Evolutionary conservation across 2,797 vertebrate species (phyloP), one percentile per base, ranked within the genome.

Genomic region (Myoxocephalus aenaeus): DNA sequence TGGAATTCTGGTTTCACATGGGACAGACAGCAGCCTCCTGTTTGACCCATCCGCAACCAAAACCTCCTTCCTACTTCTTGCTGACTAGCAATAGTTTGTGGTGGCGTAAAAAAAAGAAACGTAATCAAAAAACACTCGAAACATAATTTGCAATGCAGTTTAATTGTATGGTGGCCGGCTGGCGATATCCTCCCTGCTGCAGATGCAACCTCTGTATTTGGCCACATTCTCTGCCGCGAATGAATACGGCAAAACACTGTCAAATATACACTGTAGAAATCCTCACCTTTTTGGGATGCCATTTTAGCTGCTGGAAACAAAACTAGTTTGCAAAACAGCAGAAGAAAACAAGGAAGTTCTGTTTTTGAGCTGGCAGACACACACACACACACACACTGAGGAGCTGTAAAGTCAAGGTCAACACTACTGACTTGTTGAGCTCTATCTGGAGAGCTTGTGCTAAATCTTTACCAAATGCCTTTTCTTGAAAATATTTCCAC

Each of bases 341-440:
- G 11, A 59, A 36, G 34, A 13, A 11, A 13, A 38, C 34, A 38
- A 59, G 57, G 10, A 36, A 7, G 54, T 32, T 58, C 56, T 11
- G 29, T 34, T 32, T 34, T 4, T 17, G 40, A 40, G 40, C 6
- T 34, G 34, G 34, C 6, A 34, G 34, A 34, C n/a, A 53, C 25
- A 58, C 42, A 44, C 38, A 42, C 27, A 50, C 32, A 53, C 29
- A 51, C 34, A 54, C 15, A 40, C 40, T 2, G 20, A 63, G 40
- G 38, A 29, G n/a, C 25, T 57, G 11, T 62, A 8, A 29, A 51
- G 17, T 65, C 51, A 22, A 46, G 34, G 36, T 77, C 34, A 81
- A 18, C 3, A n/a, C 10, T 14, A 8, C 27, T 44, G 14, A 50
- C 17, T 27, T 13, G 75, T 53, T 13, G n/a, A 67, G 17, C 14